Evolutionary conservation across 1,140 invertebrate species (phyloP).

Genomic region (roundworm (Caenorhabditis elegans)): DNA sequence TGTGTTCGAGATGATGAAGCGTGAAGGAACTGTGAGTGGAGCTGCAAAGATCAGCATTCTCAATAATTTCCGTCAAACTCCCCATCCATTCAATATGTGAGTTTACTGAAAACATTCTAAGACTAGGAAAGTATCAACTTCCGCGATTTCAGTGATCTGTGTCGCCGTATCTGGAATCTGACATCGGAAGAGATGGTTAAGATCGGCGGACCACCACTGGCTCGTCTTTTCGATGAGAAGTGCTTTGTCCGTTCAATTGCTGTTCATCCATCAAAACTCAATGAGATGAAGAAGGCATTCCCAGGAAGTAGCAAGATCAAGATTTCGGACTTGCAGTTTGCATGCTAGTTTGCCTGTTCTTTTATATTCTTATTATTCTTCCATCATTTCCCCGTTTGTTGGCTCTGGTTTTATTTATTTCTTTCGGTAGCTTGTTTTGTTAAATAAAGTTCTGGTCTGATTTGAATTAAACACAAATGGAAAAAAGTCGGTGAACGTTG

Average conservation of each 20-base stretch:
- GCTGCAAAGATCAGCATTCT: conserved; percentile 75
- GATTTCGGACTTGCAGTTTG: neutral
- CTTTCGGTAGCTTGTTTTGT: neutral
- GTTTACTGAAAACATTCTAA: conserved; percentile 33
- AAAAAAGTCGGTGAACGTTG: too few species aligned
- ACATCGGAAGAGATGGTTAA: conserved; percentile 44
- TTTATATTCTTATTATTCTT: neutral
- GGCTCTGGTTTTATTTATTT: neutral
- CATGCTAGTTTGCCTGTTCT: neutral
- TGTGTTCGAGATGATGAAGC: conserved; percentile 80
- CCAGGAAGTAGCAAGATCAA: conserved; percentile 15
- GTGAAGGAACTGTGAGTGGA: conserved; percentile 77
- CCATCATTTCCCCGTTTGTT: neutral
- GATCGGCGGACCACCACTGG: conserved; percentile 37
- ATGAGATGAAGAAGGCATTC: conserved; percentile 46
- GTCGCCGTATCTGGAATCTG: conserved; percentile 43
- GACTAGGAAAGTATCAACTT: too few species aligned
- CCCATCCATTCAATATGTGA: conserved; percentile 75
- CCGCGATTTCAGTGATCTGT: conserved; percentile 44
- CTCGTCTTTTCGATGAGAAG: conserved; percentile 39
- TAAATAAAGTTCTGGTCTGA: too few species aligned
- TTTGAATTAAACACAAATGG: too few species aligned
- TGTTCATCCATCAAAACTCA: conserved; percentile 48
- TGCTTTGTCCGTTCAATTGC: conserved; percentile 42
- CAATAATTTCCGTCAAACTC: conserved; percentile 75